These are phyloP conservation scores for Drosophila diplacantha DNA, from an alignment of 2,888 invertebrate species.

Conservation along the genomic window DNA sequence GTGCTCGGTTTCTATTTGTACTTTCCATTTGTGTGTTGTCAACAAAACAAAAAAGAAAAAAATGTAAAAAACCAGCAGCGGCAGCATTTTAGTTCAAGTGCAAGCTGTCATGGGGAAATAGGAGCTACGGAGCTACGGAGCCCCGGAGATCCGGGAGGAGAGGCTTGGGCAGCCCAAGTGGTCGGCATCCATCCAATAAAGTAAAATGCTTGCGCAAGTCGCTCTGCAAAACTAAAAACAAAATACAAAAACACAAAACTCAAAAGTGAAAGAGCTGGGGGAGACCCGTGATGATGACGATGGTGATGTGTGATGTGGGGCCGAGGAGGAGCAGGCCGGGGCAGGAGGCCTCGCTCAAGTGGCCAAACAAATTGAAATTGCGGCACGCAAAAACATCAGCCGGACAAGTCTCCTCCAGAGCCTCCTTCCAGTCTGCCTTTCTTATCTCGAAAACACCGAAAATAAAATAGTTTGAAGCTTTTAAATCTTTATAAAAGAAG, in stretches of 20 bases:
- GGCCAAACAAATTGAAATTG: slow-evolving; percentile 70
- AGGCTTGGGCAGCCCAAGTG: slow-evolving; percentile 24
- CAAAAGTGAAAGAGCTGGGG: slow-evolving; percentile 54
- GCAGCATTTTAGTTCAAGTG: slow-evolving; percentile 69
- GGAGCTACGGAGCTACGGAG: neutral
- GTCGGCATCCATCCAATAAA: slow-evolving; percentile 50
- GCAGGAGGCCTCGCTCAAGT: slow-evolving; percentile 53
- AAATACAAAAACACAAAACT: slow-evolving; percentile 21
- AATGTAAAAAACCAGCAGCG: slow-evolving; percentile 25
- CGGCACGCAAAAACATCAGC: slow-evolving; percentile 67
- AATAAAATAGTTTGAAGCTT: neutral
- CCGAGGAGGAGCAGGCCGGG: neutral
- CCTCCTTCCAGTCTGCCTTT: slow-evolving; percentile 8
- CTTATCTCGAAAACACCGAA: neutral
- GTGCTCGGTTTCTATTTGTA: slow-evolving; percentile 68
- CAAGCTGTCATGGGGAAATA: slow-evolving; percentile 41
- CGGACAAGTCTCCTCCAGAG: slow-evolving; percentile 24
- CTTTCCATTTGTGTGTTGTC: slow-evolving; percentile 64
- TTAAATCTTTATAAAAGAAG: neutral
- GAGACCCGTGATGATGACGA: slow-evolving; percentile 12
- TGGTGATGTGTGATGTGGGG: slow-evolving; percentile 1
- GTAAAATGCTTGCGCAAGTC: slow-evolving; percentile 68
- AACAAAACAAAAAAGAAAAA: slow-evolving; percentile 10
- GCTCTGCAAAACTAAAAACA: slow-evolving; percentile 53
- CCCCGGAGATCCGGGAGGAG: neutral